A percentile compares a stretch with the other conserved stretches of the same genome.
These are phyloP conservation scores for Halichoerus grypus DNA, from an alignment of 2,113 vertebrate genomes.

Conservation along the genomic window DNA sequence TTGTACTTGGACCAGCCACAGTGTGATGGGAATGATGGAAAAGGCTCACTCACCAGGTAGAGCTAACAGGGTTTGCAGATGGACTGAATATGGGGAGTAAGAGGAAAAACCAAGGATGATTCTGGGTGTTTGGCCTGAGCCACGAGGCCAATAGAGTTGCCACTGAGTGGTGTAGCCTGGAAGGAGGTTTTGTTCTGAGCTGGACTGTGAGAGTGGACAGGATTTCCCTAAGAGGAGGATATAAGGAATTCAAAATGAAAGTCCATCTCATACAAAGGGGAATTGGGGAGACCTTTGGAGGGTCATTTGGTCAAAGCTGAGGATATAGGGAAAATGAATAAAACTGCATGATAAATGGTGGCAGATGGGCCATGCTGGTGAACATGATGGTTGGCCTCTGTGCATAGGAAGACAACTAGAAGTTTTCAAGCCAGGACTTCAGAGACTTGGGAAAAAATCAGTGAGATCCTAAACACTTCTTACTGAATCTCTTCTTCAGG, in stretches of 20 bases:
- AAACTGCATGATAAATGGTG: neutral
- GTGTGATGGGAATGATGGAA: rapidly evolving
- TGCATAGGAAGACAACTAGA: neutral
- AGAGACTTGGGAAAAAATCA: neutral
- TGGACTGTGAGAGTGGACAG: neutral
- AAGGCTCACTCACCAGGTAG: no score
- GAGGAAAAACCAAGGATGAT: neutral
- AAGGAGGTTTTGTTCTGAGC: neutral
- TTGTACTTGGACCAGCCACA: neutral
- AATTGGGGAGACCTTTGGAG: neutral
- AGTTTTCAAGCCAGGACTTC: slow-evolving; percentile 6
- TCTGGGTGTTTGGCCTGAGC: neutral
- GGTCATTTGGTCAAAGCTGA: neutral
- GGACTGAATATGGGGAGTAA: neutral
- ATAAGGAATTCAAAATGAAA: neutral
- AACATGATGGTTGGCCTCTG: neutral
- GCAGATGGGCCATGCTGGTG: neutral
- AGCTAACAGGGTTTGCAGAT: neutral
- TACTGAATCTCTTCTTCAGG: slow-evolving; percentile 1
- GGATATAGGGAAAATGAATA: neutral
- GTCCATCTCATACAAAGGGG: neutral
- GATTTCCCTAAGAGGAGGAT: neutral
- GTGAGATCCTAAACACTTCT: neutral
- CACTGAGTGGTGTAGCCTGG: neutral
- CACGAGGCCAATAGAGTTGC: neutral